A percentile compares a stretch with the other conserved stretches of the same genome.
These are phyloP conservation scores for Scaptomyza pallida DNA, from an alignment of 1,140 invertebrate species.

Conservation along the genomic window DNA sequence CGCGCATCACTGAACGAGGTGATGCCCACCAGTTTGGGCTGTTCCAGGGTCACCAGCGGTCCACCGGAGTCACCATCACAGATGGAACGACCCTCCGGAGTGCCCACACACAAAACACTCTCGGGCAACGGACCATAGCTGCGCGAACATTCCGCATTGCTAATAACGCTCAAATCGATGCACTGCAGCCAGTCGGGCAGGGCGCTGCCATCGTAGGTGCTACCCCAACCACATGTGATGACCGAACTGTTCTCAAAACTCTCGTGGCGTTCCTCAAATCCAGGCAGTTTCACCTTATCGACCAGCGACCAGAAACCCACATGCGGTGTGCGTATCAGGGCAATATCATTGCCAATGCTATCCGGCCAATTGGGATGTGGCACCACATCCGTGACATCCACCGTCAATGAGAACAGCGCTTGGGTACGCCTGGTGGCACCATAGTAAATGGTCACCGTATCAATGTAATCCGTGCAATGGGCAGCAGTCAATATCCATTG, in stretches of 20 bases:
- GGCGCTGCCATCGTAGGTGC: constrained; percentile 31
- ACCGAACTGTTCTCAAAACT: constrained; percentile 2
- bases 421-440: constrained; percentile 46
- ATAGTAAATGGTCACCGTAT: constrained; percentile 34
- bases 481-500: constrained; percentile 86
- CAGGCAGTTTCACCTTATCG: constrained; percentile 32
- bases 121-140: constrained; percentile 29
- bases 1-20: constrained; percentile 82
- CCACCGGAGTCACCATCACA: constrained; percentile 49
- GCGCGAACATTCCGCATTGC: constrained; percentile 28
- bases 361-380: constrained; percentile 41
- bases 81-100: constrained; percentile 31
- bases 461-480: constrained; percentile 84
- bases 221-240: constrained; percentile 45
- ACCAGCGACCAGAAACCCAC: constrained; percentile 41
- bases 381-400: constrained; percentile 21
- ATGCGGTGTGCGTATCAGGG: constrained; percentile 32
- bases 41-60: constrained; percentile 27
- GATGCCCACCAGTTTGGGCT: constrained; percentile 67
- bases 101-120: constrained; percentile 36
- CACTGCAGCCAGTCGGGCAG: constrained; percentile 43
- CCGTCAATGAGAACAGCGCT: constrained; percentile 18
- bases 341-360: constrained; percentile 38
- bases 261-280: not conserved
- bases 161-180: constrained; percentile 36